A percentile compares a stretch with the other conserved stretches of the same genome.
phyloP scores from a whole-genome alignment of 2,113 vertebrate genomes.

The Corythornis vintsioides region DNA sequence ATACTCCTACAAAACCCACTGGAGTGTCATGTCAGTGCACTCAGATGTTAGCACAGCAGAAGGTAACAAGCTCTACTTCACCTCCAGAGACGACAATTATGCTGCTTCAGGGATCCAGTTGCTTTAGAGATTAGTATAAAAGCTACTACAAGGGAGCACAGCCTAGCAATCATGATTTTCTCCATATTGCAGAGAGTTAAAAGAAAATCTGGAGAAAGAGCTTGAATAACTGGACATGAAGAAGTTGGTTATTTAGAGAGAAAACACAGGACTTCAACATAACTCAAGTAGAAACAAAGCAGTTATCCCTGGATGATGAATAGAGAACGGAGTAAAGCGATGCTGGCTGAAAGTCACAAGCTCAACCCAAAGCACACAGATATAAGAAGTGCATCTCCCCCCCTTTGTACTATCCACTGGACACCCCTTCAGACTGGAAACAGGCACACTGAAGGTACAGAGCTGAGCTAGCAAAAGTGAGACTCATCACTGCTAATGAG shows the following conservation, averaged over 20 bases:
- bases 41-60: conserved; percentile 12
- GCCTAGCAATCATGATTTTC: conserved; percentile 77
- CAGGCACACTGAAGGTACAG: conserved; percentile 29
- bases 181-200: conserved; percentile 38
- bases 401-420: not conserved
- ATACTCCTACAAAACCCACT: not conserved
- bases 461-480: conserved; percentile 60
- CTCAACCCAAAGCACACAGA: conserved; percentile 10
- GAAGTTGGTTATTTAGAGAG: conserved; percentile 44
- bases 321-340: conserved; percentile 54
- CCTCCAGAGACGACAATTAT: conserved; percentile 53
- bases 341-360: conserved; percentile 28
- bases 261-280: conserved; percentile 16
- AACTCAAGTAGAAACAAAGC: conserved; percentile 37
- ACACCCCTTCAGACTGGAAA: conserved; percentile 9
- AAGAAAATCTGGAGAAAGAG: conserved; percentile 60
- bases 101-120: conserved; percentile 45
- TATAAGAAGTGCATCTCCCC: not conserved
- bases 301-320: conserved; percentile 37
- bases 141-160: conserved; percentile 68
- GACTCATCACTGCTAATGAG: conserved; percentile 68
- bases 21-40: conserved; percentile 35
- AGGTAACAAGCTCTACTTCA: conserved; percentile 60
- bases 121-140: conserved; percentile 26
- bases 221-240: conserved; percentile 30